These are phyloP conservation scores for Anguilla pacifica DNA, from an alignment of 2,797 vertebrate genomes.

Conservation along the genomic window DNA sequence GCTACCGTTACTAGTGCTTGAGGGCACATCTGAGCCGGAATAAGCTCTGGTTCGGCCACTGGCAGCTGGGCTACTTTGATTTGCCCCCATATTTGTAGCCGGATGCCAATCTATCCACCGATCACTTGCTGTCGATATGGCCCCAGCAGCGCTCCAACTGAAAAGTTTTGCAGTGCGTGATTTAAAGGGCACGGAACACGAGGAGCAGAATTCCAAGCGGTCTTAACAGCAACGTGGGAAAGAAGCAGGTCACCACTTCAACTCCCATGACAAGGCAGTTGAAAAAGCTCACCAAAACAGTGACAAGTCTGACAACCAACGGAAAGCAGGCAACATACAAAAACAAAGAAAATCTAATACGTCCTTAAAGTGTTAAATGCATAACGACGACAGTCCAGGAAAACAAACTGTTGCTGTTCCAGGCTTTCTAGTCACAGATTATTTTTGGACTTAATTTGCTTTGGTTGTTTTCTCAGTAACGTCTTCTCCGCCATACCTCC, in stretches of 20 bases:
- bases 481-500: constrained; percentile 56
- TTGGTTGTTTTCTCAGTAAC: constrained; percentile 35
- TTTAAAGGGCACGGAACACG: constrained; percentile 15
- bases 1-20: constrained; percentile 62
- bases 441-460: constrained; percentile 14
- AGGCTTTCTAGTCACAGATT: not conserved
- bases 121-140: not conserved
- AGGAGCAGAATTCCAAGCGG: not conserved
- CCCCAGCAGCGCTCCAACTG: not conserved
- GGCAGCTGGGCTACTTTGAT: constrained; percentile 83
- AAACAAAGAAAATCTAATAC: not conserved
- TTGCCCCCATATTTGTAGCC: constrained; percentile 77
- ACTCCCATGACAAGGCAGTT: not conserved
- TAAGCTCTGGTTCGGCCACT: constrained; percentile 87
- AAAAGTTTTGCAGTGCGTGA: not conserved
- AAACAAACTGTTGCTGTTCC: constrained; percentile 15
- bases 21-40: constrained; percentile 88
- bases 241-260: constrained; percentile 5
- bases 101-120: not conserved
- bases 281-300: not conserved
- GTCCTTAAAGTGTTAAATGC: not conserved
- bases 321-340: constrained; percentile 6
- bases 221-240: not conserved
- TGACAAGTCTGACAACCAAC: not conserved
- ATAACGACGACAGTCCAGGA: not conserved